Percentiles rank a stretch among this genome's conserved stretches.
These are phyloP conservation scores for Eupithecia centaureata DNA, from an alignment of 2,888 invertebrate genomes.

Conservation along the genomic window DNA sequence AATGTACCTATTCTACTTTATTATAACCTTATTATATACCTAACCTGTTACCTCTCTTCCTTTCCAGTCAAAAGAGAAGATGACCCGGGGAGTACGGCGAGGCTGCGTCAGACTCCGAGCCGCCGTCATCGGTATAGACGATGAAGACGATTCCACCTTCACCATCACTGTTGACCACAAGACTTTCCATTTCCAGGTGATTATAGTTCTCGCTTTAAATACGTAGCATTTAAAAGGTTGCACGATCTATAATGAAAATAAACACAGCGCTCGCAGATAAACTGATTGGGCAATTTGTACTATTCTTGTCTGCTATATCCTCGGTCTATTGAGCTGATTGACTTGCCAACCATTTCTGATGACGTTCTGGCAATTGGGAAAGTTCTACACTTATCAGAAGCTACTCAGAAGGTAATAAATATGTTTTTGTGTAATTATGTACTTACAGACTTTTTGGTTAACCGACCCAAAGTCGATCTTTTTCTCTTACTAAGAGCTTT, in stretches of 20 bases:
- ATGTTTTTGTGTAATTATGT: background rate
- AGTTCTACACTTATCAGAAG: background rate
- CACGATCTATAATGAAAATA: background rate
- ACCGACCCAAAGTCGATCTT: background rate
- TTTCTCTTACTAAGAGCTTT: background rate
- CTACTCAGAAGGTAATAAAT: too few relatives aligned
- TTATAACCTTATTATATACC: too few relatives aligned
- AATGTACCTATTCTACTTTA: background rate
- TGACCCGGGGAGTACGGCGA: slow-evolving; percentile 97
- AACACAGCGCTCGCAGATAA: background rate
- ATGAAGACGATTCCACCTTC: slow-evolving; percentile 99
- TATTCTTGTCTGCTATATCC: too few relatives aligned
- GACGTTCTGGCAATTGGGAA: too few relatives aligned
- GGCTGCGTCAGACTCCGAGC: slow-evolving; percentile 99
- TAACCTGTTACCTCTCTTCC: background rate
- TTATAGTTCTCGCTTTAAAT: background rate
- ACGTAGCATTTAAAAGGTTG: background rate
- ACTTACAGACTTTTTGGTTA: background rate
- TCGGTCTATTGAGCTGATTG: too few relatives aligned
- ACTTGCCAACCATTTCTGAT: too few relatives aligned
- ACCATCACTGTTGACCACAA: slow-evolving; percentile 99
- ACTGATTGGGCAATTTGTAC: too few relatives aligned
- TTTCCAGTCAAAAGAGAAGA: slow-evolving; percentile 98
- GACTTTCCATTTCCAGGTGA: slow-evolving; percentile 98
- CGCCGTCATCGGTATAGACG: slow-evolving; percentile 99